A percentile compares a stretch with the other conserved stretches of the same genome.
phyloP scores from a whole-genome alignment of 2,888 invertebrate species.

The Trachelus troglodyta region DNA sequence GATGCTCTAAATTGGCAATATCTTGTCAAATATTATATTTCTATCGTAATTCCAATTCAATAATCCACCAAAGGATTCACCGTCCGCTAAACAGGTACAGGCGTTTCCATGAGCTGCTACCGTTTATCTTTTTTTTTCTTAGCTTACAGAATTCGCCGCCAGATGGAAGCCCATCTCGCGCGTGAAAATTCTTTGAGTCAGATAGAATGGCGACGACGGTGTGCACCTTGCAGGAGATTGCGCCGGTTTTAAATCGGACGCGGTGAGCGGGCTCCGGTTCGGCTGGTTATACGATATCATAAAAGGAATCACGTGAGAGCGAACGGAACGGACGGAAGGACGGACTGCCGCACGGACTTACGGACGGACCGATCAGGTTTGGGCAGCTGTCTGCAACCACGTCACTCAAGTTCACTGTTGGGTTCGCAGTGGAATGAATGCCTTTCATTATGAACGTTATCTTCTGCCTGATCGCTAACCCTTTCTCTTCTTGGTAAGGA shows the following conservation, averaged over 20 bases:
- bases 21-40: neutral
- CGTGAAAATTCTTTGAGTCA: neutral
- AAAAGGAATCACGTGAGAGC: slow-evolving; percentile 59
- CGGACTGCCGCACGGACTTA: slow-evolving; percentile 41
- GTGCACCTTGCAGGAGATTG: slow-evolving; percentile 19
- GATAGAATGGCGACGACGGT: slow-evolving; percentile 2
- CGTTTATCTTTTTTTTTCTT: neutral
- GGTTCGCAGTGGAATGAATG: slow-evolving; percentile 59
- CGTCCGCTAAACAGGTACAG: neutral
- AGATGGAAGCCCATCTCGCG: slow-evolving; percentile 11
- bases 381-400: slow-evolving; percentile 65
- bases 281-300: slow-evolving; percentile 63
- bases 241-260: slow-evolving; percentile 16
- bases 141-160: neutral
- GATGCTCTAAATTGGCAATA: neutral
- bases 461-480: slow-evolving; percentile 53
- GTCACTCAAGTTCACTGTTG: slow-evolving; percentile 64
- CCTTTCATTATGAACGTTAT: slow-evolving; percentile 65
- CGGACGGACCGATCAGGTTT: slow-evolving; percentile 61
- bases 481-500: slow-evolving; percentile 37
- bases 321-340: slow-evolving; percentile 28
- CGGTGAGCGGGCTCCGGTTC: slow-evolving; percentile 39
- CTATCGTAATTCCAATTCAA: neutral
- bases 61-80: neutral
- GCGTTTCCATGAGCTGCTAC: neutral